These are phyloP conservation scores for Cistogaster globosa DNA, from an alignment of 2,888 invertebrate species.

Conservation along the genomic window DNA sequence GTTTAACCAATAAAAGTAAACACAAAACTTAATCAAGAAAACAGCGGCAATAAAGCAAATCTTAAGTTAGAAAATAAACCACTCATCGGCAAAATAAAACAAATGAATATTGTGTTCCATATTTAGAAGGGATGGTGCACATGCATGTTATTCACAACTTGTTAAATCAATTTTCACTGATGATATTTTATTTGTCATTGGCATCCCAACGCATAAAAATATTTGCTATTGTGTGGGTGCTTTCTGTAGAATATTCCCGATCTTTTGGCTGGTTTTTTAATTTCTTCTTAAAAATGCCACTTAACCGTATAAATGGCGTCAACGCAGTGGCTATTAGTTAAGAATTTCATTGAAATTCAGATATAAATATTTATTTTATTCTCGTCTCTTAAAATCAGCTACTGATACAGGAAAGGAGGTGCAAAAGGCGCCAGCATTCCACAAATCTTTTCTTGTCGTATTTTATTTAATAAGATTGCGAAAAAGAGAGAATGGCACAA, in stretches of 20 bases:
- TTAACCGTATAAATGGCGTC: conserved; percentile 31
- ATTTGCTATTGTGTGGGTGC: neutral
- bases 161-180: conserved; percentile 67
- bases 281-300: neutral
- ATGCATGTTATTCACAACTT: conserved; percentile 21
- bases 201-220: conserved; percentile 56
- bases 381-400: conserved; percentile 10
- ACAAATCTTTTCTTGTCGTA: conserved; percentile 26
- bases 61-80: neutral
- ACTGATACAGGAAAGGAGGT: neutral
- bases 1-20: conserved; percentile 6
- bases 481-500: neutral
- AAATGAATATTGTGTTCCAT: neutral
- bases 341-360: conserved; percentile 24
- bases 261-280: neutral
- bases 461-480: conserved; percentile 29
- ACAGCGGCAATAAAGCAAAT: neutral
- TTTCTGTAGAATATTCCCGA: neutral
- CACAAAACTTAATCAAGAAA: conserved; percentile 34
- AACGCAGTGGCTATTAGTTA: neutral
- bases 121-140: neutral
- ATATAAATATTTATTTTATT: conserved; percentile 49
- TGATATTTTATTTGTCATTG: conserved; percentile 59
- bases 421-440: conserved; percentile 16
- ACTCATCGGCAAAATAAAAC: neutral